Percentiles rank a stretch among this genome's conserved stretches.
Conservation (phyloP, 2,888 invertebrate species). For the Carcina quercana region DNA sequence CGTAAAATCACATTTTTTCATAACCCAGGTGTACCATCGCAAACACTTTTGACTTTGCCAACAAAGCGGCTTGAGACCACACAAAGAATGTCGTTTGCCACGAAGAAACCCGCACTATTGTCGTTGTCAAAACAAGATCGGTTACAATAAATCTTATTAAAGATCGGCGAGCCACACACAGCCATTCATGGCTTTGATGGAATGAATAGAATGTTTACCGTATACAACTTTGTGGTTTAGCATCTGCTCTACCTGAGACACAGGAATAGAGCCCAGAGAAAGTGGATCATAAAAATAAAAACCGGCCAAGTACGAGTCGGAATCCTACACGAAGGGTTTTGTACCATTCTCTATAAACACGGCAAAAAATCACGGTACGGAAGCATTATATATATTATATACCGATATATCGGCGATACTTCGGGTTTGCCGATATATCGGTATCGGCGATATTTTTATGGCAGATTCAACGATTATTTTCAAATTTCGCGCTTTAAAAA, state of each 20-base stretch:
- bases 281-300: too few relatives aligned
- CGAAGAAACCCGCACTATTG: conserved; percentile 52
- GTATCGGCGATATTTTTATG: too few relatives aligned
- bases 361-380: too few relatives aligned
- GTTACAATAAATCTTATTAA: conserved; percentile 75
- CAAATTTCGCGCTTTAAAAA: too few relatives aligned
- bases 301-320: too few relatives aligned
- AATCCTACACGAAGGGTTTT: too few relatives aligned
- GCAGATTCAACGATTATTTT: too few relatives aligned
- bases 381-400: too few relatives aligned
- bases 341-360: too few relatives aligned
- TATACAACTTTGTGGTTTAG: conserved; percentile 40
- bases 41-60: conserved; percentile 51
- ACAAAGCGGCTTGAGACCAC: conserved; percentile 54
- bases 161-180: conserved; percentile 52
- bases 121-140: conserved; percentile 72
- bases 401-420: too few relatives aligned
- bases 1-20: conserved; percentile 14
- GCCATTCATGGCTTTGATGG: conserved; percentile 55
- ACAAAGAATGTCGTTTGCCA: conserved; percentile 58
- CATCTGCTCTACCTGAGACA: conserved; percentile 52
- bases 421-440: too few relatives aligned
- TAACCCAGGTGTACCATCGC: conserved; percentile 47
- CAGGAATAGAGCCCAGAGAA: neutral
- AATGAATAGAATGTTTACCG: conserved; percentile 55